phyloP scores from a whole-genome alignment of 2,888 invertebrate species.

The Pollenia labialis region DNA sequence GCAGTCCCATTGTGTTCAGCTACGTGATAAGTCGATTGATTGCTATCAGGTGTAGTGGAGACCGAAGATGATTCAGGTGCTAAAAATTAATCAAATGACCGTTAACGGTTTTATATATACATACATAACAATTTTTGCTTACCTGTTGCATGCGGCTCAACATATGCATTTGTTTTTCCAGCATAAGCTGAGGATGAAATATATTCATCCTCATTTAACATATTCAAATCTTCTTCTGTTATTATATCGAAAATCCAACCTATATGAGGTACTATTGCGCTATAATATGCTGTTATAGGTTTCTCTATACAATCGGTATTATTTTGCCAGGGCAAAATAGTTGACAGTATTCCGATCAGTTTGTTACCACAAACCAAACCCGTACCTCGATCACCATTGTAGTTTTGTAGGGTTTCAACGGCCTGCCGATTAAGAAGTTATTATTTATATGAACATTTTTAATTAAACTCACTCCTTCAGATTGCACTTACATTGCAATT shows the following conservation, averaged over 20 bases:
- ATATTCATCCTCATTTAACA: conserved; percentile 54
- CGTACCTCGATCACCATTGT: conserved; percentile 75
- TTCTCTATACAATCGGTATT: conserved; percentile 70
- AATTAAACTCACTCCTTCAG: not conserved
- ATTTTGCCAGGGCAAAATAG: conserved; percentile 65
- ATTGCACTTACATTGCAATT: conserved; percentile 74
- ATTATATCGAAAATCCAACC: conserved; percentile 75
- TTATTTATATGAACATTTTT: conserved; percentile 6
- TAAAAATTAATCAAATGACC: conserved; percentile 1
- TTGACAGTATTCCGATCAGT: conserved; percentile 74
- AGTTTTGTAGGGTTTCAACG: conserved; percentile 56
- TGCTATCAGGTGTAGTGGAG: not conserved
- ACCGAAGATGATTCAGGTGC: conserved; percentile 14
- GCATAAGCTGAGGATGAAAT: conserved; percentile 69
- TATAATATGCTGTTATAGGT: conserved; percentile 73
- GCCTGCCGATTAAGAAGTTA: conserved; percentile 53
- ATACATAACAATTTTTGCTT: not conserved
- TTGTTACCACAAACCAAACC: conserved; percentile 74
- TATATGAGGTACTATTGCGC: conserved; percentile 73
- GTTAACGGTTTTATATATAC: not conserved
- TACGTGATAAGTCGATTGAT: not conserved
- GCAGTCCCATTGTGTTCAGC: not conserved
- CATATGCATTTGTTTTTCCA: conserved; percentile 61
- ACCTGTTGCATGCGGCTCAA: conserved; percentile 38
- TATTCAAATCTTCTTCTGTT: conserved; percentile 66